phyloP scores from a whole-genome alignment of 2,113 vertebrate species.

The Ochotona princeps region DNA sequence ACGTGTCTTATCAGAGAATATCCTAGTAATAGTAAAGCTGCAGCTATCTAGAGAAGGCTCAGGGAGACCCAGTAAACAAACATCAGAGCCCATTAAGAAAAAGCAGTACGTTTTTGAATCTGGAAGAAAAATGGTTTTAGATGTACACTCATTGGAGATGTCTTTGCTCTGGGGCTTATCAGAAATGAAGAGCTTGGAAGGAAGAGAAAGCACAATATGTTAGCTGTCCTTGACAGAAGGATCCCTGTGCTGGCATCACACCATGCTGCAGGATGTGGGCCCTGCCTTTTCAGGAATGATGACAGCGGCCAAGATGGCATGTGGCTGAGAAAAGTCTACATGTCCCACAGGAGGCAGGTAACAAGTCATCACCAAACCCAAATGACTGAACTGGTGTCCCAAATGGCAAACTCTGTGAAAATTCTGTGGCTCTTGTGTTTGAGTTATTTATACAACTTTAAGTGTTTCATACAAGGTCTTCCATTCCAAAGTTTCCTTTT shows the following conservation, averaged over 20 bases:
- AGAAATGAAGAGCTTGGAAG: neutral
- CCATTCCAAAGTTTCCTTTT: neutral
- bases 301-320: neutral
- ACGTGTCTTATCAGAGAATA: slow-evolving; percentile 18
- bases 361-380: neutral
- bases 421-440: neutral
- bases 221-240: neutral
- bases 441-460: neutral
- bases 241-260: neutral
- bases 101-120: slow-evolving; percentile 29
- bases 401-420: neutral
- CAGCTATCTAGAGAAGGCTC: neutral
- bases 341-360: neutral
- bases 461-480: neutral
- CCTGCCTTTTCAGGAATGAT: neutral
- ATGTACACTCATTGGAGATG: neutral
- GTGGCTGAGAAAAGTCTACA: neutral
- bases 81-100: neutral
- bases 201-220: neutral
- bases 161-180: slow-evolving; percentile 7
- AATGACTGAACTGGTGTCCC: neutral
- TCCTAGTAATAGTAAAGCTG: slow-evolving; percentile 36
- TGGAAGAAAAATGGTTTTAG: slow-evolving; percentile 36
- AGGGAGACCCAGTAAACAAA: slow-evolving; percentile 23
- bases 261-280: accelerated